Percentiles rank a stretch among this genome's conserved stretches.
Evolutionary conservation across 2,888 invertebrate genomes (phyloP).

Genomic region (Drosophila subquinaria): DNA sequence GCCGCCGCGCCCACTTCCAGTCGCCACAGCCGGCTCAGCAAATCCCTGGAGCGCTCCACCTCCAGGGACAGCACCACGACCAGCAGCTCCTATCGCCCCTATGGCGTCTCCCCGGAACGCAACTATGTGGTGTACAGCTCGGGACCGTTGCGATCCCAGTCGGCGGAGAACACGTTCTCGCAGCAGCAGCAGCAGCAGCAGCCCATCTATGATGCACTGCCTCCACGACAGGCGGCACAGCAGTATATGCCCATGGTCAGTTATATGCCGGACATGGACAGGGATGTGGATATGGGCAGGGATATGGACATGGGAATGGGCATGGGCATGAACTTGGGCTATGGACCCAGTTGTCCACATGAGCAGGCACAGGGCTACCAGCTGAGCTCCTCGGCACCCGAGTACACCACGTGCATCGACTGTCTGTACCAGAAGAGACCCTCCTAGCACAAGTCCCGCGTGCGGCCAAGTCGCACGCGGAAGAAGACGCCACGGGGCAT

Average conservation of each 20-base stretch:
- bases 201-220: conserved; percentile 86
- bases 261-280: conserved; percentile 62
- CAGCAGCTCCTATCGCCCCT: conserved; percentile 74
- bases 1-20: conserved; percentile 75
- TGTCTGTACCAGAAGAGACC: conserved; percentile 89
- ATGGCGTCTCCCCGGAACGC: conserved; percentile 84
- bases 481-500: conserved; percentile 85
- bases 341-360: conserved; percentile 59
- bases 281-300: conserved; percentile 37
- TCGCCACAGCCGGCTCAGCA: conserved; percentile 78
- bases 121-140: conserved; percentile 83
- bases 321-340: conserved; percentile 41
- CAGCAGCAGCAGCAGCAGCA: conserved; percentile 55
- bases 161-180: conserved; percentile 85
- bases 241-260: conserved; percentile 50
- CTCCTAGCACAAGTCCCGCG: conserved; percentile 89
- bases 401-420: conserved; percentile 91
- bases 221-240: conserved; percentile 50
- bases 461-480: conserved; percentile 88
- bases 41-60: conserved; percentile 84
- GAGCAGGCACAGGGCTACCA: conserved; percentile 68
- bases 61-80: conserved; percentile 84
- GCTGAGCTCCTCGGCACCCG: conserved; percentile 86
- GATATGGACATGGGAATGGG: conserved; percentile 38
- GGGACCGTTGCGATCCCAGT: conserved; percentile 84